Evolutionary conservation across 1,140 invertebrate genomes (phyloP).

Genomic region (Megathymus violae): DNA sequence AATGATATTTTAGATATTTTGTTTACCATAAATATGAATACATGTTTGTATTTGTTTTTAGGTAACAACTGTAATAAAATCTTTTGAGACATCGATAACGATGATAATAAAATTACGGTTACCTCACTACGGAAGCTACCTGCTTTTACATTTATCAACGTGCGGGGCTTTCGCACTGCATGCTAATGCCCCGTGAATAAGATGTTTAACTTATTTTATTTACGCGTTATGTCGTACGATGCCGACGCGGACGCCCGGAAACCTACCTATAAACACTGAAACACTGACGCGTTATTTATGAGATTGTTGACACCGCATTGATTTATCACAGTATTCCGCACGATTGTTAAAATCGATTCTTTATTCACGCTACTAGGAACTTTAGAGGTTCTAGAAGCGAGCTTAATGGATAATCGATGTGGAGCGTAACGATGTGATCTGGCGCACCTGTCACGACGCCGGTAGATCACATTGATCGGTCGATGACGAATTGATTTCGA

Average conservation of each 20-base stretch:
- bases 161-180: slow-evolving; percentile 50
- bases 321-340: slow-evolving; percentile 53
- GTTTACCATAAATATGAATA: too few relatives aligned
- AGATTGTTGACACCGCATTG: slow-evolving; percentile 1
- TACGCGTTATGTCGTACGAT: slow-evolving; percentile 31
- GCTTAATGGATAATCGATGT: slow-evolving; percentile 70
- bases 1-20: too few relatives aligned
- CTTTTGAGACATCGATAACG: slow-evolving; percentile 6
- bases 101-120: slow-evolving; percentile 1
- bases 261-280: slow-evolving; percentile 24
- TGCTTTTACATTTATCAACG: slow-evolving; percentile 51
- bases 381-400: slow-evolving; percentile 49
- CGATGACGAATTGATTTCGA: slow-evolving; percentile 76
- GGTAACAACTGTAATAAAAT: too few relatives aligned
- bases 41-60: too few relatives aligned
- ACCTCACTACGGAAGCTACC: slow-evolving; percentile 46
- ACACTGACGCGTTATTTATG: slow-evolving; percentile 22
- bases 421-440: slow-evolving; percentile 58
- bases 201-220: slow-evolving; percentile 53
- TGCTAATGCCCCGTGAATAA: slow-evolving; percentile 54
- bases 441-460: slow-evolving; percentile 74
- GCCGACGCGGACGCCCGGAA: slow-evolving; percentile 2
- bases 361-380: slow-evolving; percentile 60
- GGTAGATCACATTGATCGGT: slow-evolving; percentile 72
- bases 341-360: slow-evolving; percentile 71